A percentile compares a stretch with the other conserved stretches of the same genome.
Conservation (phyloP, 1,140 invertebrate genomes). For the Seison nebaliae region DNA sequence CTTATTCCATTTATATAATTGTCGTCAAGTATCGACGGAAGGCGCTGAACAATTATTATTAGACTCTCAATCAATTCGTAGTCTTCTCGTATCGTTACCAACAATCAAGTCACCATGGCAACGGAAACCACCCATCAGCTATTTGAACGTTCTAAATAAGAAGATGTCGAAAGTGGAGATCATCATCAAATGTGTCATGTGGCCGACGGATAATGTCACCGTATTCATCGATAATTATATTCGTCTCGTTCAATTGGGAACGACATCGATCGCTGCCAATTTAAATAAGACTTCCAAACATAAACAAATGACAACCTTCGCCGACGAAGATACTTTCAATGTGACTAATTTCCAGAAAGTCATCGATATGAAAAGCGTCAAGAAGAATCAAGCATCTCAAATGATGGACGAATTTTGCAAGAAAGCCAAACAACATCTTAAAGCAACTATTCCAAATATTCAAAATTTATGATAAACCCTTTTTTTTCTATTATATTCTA, state of each 20-base stretch:
- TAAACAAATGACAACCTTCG: no score
- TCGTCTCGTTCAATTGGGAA: constrained; percentile 63
- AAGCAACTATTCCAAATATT: no score
- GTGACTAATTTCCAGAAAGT: no score
- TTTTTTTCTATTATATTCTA: no score
- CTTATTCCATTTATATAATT: constrained; percentile 68
- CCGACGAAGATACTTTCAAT: no score
- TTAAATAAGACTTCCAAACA: no score
- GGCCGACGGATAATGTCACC: constrained; percentile 45
- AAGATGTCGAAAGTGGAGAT: constrained; percentile 93
- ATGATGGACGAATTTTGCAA: no score
- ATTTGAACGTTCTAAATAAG: constrained; percentile 53
- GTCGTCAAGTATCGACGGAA: constrained; percentile 58
- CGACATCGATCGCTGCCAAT: no score
- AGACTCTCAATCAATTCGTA: constrained; percentile 88
- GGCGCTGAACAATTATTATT: constrained; percentile 78
- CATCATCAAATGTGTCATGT: constrained; percentile 53
- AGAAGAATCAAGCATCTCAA: no score
- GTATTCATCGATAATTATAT: constrained; percentile 64
- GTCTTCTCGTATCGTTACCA: constrained; percentile 70
- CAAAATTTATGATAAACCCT: no score
- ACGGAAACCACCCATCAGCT: constrained; percentile 8
- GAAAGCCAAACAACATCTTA: no score
- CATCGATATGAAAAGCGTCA: no score
- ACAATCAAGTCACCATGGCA: constrained; percentile 43